Base-by-base conservation (phyloP, 2,888 invertebrate species). In the Stegana nigrithorax region DNA sequence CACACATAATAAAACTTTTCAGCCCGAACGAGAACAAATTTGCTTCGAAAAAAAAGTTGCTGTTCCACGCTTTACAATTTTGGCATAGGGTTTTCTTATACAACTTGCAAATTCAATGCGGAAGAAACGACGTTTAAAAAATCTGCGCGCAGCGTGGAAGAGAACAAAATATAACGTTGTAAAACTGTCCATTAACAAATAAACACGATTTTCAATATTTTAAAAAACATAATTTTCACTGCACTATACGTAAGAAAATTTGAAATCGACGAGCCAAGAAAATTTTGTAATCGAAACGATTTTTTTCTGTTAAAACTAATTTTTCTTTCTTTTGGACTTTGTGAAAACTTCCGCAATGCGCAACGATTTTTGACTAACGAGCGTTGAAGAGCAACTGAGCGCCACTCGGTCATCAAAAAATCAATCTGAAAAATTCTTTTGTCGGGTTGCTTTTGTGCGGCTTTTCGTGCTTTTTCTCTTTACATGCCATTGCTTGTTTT, bases 361-460 rank as follows among this genome's bases (percentile, higher is more conserved):
- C n/a, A n/a, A n/a, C n/a, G n/a, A n/a, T n/a, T n/a, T n/a, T n/a
- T n/a, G n/a, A 44, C 44, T n/a, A 17, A 44, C n/a, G 17, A 51
- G 23, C 51, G 51, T 51, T 27, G 27, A 51, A 51, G 51, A 51
- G 51, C 51, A 17, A 51, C 51, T 51, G 51, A 51, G 26, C 27
- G 51, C 27, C 14, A 27, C 39, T 39, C 7, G 14, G n/a, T 14
- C 51, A 2, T n/a, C n/a, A 27, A 51, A 51, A 51, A 51, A 51
- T 51, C 51, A 51, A 51, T 51, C 51, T 51, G n/a, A n/a, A n/a
- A n/a, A n/a, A n/a, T n/a, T n/a, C 27, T 51, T 26, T 2, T 50
- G 50, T 47, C 25, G n/a, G n/a, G n/a, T n/a, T n/a, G 21, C 47
- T 47, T 47, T 47, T 47, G 25, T 10, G 21, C n/a, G n/a, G 36